phyloP scores from a whole-genome alignment of 2,888 invertebrate genomes.

The Stenichneumon culpator region DNA sequence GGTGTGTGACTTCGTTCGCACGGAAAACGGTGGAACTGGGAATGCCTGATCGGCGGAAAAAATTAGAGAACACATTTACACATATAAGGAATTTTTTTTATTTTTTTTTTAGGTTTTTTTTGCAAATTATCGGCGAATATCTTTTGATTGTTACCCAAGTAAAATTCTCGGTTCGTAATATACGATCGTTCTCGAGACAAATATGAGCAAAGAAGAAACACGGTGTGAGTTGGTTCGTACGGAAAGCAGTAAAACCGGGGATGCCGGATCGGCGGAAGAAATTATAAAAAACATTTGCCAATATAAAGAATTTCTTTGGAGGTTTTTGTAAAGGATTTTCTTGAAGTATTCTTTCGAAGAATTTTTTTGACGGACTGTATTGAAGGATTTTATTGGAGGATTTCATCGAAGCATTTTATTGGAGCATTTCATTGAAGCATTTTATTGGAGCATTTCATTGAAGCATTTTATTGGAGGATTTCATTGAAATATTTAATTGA shows the following conservation, averaged over 20 bases:
- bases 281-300: too few species aligned
- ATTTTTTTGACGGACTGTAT: neutral
- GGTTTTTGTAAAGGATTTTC: neutral
- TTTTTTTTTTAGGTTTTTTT: too few species aligned
- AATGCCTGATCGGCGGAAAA: neutral
- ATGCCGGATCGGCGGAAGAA: too few species aligned
- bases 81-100: neutral
- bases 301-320: too few species aligned
- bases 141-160: neutral
- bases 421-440: too few species aligned
- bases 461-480: neutral
- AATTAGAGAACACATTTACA: neutral
- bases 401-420: too few species aligned
- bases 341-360: too few species aligned
- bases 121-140: conserved; percentile 19
- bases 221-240: too few species aligned
- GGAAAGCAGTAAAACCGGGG: too few species aligned
- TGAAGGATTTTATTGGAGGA: neutral
- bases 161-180: conserved; percentile 43
- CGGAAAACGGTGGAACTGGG: neutral
- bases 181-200: conserved; percentile 7
- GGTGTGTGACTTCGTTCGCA: neutral
- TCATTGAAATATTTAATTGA: neutral
- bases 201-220: too few species aligned
- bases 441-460: neutral